Percentiles rank a stretch among this genome's conserved stretches.
These are phyloP conservation scores for Drosophila gaucha DNA, from an alignment of 2,888 invertebrate species.

Conservation along the genomic window DNA sequence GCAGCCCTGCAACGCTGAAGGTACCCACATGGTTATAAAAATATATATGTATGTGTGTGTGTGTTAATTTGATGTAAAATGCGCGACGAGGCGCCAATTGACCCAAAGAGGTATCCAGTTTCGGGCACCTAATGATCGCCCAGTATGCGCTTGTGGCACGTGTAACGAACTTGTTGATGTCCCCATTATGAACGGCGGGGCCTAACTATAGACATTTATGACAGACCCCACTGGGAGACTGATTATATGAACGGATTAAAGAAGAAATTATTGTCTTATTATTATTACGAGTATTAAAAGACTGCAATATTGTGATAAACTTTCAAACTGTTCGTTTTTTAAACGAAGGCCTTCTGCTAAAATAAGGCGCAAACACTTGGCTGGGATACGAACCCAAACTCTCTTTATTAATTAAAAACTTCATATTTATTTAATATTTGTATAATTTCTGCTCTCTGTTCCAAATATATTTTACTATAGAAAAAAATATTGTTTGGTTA, in stretches of 20 bases:
- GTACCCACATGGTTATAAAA: slow-evolving; percentile 61
- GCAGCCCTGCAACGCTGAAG: slow-evolving; percentile 1
- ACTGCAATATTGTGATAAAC: no score
- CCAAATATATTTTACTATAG: no score
- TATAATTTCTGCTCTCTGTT: no score
- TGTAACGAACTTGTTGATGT: slow-evolving; percentile 30
- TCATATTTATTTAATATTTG: no score
- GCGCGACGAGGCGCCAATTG: slow-evolving; percentile 63
- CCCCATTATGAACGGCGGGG: slow-evolving; percentile 2
- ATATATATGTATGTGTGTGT: slow-evolving; percentile 61
- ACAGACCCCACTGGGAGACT: background rate
- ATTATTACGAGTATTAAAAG: background rate
- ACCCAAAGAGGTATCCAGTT: slow-evolving; percentile 23
- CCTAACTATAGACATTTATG: slow-evolving; percentile 5
- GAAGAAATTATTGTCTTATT: background rate
- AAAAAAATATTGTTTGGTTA: no score
- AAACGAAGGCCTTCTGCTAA: no score
- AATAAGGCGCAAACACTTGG: no score
- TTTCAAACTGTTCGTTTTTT: no score
- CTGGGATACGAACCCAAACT: no score
- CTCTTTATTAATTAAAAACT: no score
- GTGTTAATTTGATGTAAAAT: slow-evolving; percentile 74
- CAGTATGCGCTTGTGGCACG: slow-evolving; percentile 14
- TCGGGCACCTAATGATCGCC: slow-evolving; percentile 55
- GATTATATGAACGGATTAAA: background rate